Evolutionary conservation across 2,113 vertebrate species (phyloP).

Genomic region (Herpailurus yagouaroundi): DNA sequence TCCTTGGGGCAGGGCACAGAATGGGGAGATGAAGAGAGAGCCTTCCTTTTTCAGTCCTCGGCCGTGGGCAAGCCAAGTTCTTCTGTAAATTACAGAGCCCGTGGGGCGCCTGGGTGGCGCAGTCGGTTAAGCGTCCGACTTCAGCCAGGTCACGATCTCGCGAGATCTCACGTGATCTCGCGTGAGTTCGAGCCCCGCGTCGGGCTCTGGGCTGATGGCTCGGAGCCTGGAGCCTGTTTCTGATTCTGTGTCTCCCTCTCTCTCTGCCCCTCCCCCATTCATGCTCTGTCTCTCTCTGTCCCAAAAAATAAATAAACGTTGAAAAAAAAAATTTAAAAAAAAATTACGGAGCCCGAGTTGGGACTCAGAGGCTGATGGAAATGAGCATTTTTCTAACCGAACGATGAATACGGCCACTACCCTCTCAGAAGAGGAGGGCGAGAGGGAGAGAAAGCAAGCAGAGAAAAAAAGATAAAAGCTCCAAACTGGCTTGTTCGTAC

Average conservation of each 20-base stretch:
- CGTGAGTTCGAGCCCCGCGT: too few species aligned
- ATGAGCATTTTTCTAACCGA: slow-evolving; percentile 81
- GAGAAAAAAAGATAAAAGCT: neutral
- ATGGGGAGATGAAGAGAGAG: slow-evolving; percentile 68
- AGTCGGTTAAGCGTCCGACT: too few species aligned
- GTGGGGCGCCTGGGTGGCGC: too few species aligned
- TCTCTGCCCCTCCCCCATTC: too few species aligned
- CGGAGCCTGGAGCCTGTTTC: too few species aligned
- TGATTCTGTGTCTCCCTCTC: too few species aligned
- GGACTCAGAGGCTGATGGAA: slow-evolving; percentile 83
- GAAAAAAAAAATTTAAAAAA: too few species aligned
- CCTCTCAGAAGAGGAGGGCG: slow-evolving; percentile 47
- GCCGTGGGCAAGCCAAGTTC: slow-evolving; percentile 80
- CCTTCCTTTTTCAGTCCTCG: slow-evolving; percentile 70
- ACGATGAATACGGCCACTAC: slow-evolving; percentile 79
- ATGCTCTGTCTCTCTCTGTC: too few species aligned
- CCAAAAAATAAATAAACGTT: too few species aligned
- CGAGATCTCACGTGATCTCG: too few species aligned
- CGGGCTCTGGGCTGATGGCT: too few species aligned
- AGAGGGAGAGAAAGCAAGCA: neutral
- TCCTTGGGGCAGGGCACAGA: neutral
- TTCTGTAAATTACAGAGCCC: slow-evolving; percentile 80
- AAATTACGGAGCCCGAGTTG: slow-evolving; percentile 79
- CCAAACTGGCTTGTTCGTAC: slow-evolving; percentile 76
- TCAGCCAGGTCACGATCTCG: too few species aligned